Evolutionary conservation across 2,113 vertebrate species (phyloP), one percentile per base, ranked within the genome.

Genomic region (Odocoileus virginianus): DNA sequence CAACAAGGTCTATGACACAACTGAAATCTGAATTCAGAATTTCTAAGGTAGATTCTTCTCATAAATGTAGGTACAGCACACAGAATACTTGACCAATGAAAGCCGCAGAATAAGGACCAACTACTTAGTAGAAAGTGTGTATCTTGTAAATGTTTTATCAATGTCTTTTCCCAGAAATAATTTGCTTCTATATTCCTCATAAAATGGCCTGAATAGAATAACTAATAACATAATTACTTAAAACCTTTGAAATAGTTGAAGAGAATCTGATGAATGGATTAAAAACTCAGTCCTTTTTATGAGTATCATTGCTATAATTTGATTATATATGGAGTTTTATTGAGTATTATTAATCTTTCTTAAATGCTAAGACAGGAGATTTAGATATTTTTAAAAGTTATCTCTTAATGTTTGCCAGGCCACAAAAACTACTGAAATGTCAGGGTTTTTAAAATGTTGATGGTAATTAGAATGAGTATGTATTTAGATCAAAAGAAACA

Each of bases 171-270:
- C 45, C 16, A 64, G 76, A 82, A 93, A 76, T 89, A 30, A 88
- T 79, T 93, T 91, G 40, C 91, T 93, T 23, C 55, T 86, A 43
- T 85, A 82, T 55, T 93, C 36, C 50, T 64, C 33, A 97, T 9
- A 33, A 96, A 94, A 82, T n/a, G 58, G 21, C 7, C 83, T 88
- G 43, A 88, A 91, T 50, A 36, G 57, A 95, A 91, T 81, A 84
- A 89, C 45, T 55, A 94, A 86, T 89, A 50, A 16, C 12, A 60
- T 76, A 95, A 96, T 93, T 96, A 91, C 23, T 76, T 89, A 87
- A 82, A 11, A 76, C 86, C 47, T 86, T 78, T 96, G 43, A 89
- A 90, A 82, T 21, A 85, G 9, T 67, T 94, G 74, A 76, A 94
- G 58, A 94, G 23, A 93, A 33, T 50, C 54, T 91, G 25, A 64